phyloP scores from a whole-genome alignment of 92 coral and sea anemone species.

The Blastomussa wellsi region DNA sequence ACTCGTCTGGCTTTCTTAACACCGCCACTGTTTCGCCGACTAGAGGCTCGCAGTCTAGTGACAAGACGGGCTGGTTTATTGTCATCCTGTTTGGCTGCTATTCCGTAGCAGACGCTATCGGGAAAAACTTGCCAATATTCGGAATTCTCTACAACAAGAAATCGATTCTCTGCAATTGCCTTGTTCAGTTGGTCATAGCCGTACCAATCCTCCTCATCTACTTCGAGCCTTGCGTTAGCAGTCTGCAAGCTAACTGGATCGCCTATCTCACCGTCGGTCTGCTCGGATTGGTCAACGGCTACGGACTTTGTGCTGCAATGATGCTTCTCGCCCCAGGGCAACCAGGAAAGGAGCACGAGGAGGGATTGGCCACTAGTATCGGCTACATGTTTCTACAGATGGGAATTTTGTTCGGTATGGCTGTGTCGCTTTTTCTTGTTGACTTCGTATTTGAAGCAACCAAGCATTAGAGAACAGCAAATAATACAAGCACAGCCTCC shows the following conservation, averaged over 20 bases:
- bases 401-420: slow-evolving; percentile 81
- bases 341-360: slow-evolving; percentile 71
- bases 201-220: slow-evolving; percentile 80
- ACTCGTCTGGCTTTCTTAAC: neutral
- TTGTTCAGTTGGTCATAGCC: slow-evolving; percentile 80
- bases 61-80: slow-evolving; percentile 88
- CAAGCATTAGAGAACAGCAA: slow-evolving; percentile 29
- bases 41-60: slow-evolving; percentile 47
- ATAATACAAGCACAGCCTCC: neutral
- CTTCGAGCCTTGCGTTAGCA: slow-evolving; percentile 76
- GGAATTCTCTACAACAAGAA: slow-evolving; percentile 82
- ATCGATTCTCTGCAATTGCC: slow-evolving; percentile 66
- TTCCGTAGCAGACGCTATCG: slow-evolving; percentile 86
- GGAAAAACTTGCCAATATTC: slow-evolving; percentile 80
- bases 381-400: slow-evolving; percentile 86
- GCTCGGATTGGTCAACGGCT: slow-evolving; percentile 82
- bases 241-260: slow-evolving; percentile 82
- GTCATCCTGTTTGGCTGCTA: slow-evolving; percentile 85
- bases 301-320: slow-evolving; percentile 90
- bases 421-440: slow-evolving; percentile 68
- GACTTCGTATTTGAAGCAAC: slow-evolving; percentile 70
- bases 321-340: slow-evolving; percentile 87
- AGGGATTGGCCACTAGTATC: slow-evolving; percentile 85
- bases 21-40: slow-evolving; percentile 24
- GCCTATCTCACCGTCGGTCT: slow-evolving; percentile 76